Base-by-base conservation (phyloP, 2,888 invertebrate species). In the Habrosyne pyritoides region DNA sequence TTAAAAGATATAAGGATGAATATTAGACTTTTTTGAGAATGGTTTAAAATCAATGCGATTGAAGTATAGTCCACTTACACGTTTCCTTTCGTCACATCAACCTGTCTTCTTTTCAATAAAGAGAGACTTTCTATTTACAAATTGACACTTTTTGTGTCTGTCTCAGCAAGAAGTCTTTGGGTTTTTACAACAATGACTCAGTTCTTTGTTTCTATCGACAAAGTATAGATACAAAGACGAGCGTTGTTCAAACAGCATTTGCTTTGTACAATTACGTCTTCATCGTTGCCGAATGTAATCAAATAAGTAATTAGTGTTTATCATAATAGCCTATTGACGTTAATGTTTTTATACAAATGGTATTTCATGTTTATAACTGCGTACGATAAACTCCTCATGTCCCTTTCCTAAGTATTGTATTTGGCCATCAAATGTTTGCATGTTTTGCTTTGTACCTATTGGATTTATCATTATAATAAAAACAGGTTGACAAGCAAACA, bases 131-230 rank as follows among this genome's bases (percentile, higher is more conserved):
- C 24, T 36, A 36, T 14, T 14, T 36, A 36, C 36, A 6, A 12
- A 2, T 14, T 36, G 6, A 3, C 2, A 33, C 10, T 33, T 33
- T n/a, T 14, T 14, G 2, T 36, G 24, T 14, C 6, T 36, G n/a
- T 36, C 36, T 28, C 18, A 12, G 14, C 10, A 18, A 18, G 18
- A 14, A 28, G 49, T 28, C 30, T 28, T 21, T 8, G 28, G 49
- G 30, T 50, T 50, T 50, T 21, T 21, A 50, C 50, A 50, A 49
- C 28, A 21, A 50, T 50, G 50, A 50, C 8, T 28, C 50, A 50
- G 18, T 30, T 22, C 50, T 50, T 50, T 50, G 48, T 49, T 21
- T 8, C 48, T 24, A 28, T 49, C 22, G 28, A 49, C 28, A 14
- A 42, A 8, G 18, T 42, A 42, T 42, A 0, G 14, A n/a, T 42